phyloP scores from a whole-genome alignment of 2,113 vertebrate species.

The Saguinus midas region DNA sequence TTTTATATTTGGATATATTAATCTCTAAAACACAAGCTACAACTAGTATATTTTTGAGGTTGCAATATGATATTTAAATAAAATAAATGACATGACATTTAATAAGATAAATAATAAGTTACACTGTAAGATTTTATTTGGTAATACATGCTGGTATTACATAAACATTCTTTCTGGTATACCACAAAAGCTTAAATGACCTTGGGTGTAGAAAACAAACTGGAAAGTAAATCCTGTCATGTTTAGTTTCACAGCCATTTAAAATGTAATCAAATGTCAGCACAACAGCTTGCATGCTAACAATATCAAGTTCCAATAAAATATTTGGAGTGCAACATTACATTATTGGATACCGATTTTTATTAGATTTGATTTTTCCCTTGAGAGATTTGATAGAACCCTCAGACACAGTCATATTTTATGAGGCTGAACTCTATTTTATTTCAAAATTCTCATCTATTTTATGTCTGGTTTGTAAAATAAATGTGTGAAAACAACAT shows the following conservation, averaged over 20 bases:
- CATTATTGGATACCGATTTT: slow-evolving; percentile 62
- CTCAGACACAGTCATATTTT: slow-evolving; percentile 5
- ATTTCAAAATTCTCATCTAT: not conserved
- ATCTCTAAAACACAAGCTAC: not conserved
- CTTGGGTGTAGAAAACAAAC: slow-evolving; percentile 57
- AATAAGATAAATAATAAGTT: slow-evolving; percentile 30
- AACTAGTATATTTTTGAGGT: not conserved
- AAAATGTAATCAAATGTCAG: slow-evolving; percentile 67
- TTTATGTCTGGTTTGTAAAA: not conserved
- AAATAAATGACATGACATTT: not conserved
- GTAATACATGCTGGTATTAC: not conserved
- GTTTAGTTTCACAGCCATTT: slow-evolving; percentile 67
- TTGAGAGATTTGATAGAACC: slow-evolving; percentile 33
- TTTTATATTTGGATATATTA: not conserved
- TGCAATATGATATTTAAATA: not conserved
- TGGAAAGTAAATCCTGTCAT: slow-evolving; percentile 59
- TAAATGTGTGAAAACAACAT: not conserved
- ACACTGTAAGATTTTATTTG: slow-evolving; percentile 58
- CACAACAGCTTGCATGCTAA: slow-evolving; percentile 41
- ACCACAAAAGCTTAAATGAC: slow-evolving; percentile 23
- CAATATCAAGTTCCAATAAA: slow-evolving; percentile 64
- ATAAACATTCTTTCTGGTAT: not conserved
- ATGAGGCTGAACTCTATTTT: not conserved
- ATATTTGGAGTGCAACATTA: slow-evolving; percentile 50
- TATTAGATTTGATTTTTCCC: slow-evolving; percentile 51